phyloP scores from a whole-genome alignment of 2,113 vertebrate species.

The Myotis davidii region DNA sequence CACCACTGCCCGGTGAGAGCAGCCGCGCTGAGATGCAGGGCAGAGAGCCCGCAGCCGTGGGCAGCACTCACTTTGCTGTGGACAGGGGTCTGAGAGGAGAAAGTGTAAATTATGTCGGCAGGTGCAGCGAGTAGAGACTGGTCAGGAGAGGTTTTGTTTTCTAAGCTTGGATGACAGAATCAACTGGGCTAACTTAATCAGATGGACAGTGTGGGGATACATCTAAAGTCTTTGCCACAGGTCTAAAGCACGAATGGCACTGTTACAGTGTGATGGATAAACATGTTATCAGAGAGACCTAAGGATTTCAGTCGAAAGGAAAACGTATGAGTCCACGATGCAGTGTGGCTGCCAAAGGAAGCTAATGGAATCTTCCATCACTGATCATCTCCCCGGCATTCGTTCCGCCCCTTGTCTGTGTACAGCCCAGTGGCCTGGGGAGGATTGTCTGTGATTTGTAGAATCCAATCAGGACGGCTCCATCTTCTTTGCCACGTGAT shows the following conservation, averaged over 20 bases:
- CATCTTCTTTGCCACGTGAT: background rate
- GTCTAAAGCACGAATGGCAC: background rate
- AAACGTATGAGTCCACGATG: background rate
- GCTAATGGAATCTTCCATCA: background rate
- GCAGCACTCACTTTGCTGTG: fast-evolving
- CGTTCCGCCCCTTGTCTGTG: background rate
- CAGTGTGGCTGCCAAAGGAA: background rate
- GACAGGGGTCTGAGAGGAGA: fast-evolving
- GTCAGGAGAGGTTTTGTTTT: background rate
- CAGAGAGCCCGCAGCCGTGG: fast-evolving
- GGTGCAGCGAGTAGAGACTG: background rate
- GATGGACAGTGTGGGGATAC: background rate
- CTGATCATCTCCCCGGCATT: background rate
- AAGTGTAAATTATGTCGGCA: fast-evolving
- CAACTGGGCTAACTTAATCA: background rate
- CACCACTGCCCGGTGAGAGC: background rate
- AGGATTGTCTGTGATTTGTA: background rate
- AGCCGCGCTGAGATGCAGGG: fast-evolving
- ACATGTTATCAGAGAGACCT: background rate
- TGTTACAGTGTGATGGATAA: background rate
- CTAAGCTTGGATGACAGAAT: background rate
- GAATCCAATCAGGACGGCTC: background rate
- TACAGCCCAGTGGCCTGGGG: background rate
- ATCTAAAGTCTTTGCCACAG: background rate
- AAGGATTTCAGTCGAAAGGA: background rate